These are phyloP conservation scores for Ophonus ardosiacus DNA, from an alignment of 2,888 invertebrate species.

Conservation along the genomic window DNA sequence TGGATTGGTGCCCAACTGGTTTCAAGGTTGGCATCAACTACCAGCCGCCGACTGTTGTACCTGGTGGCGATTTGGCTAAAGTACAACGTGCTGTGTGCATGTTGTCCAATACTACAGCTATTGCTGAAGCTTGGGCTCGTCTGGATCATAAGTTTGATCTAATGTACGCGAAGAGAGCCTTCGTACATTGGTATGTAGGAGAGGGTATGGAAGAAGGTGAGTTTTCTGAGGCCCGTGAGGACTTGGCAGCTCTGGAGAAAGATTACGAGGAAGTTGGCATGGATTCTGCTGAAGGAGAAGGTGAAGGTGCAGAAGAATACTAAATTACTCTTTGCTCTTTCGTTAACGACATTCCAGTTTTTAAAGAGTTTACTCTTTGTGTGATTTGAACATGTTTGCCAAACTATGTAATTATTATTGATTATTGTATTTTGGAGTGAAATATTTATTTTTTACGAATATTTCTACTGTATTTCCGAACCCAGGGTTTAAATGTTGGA, in stretches of 20 bases:
- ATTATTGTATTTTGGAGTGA: conserved; percentile 26
- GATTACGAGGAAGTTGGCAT: conserved; percentile 85
- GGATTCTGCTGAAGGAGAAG: conserved; percentile 78
- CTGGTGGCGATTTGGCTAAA: conserved; percentile 78
- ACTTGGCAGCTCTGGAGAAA: conserved; percentile 83
- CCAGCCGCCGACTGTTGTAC: conserved; percentile 76
- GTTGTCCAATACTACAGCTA: conserved; percentile 83
- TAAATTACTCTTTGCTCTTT: not conserved
- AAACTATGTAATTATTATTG: conserved; percentile 30
- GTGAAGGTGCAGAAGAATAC: conserved; percentile 71
- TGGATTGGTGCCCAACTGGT: conserved; percentile 74
- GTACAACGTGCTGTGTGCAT: conserved; percentile 83
- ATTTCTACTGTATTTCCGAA: not conserved
- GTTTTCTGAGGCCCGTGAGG: conserved; percentile 87
- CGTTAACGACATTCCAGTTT: conserved; percentile 22
- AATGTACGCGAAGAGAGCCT: conserved; percentile 84
- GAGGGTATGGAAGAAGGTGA: conserved; percentile 90
- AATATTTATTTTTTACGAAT: conserved; percentile 36
- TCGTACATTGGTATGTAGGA: conserved; percentile 88
- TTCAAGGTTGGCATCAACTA: conserved; percentile 77
- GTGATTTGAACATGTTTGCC: conserved; percentile 32
- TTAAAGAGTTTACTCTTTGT: conserved; percentile 35
- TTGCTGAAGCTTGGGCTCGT: conserved; percentile 83
- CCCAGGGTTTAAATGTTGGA: not conserved
- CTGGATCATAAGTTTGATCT: conserved; percentile 84